These are phyloP conservation scores for Gobiocypris rarus DNA, from an alignment of 2,113 vertebrate genomes.

Conservation along the genomic window DNA sequence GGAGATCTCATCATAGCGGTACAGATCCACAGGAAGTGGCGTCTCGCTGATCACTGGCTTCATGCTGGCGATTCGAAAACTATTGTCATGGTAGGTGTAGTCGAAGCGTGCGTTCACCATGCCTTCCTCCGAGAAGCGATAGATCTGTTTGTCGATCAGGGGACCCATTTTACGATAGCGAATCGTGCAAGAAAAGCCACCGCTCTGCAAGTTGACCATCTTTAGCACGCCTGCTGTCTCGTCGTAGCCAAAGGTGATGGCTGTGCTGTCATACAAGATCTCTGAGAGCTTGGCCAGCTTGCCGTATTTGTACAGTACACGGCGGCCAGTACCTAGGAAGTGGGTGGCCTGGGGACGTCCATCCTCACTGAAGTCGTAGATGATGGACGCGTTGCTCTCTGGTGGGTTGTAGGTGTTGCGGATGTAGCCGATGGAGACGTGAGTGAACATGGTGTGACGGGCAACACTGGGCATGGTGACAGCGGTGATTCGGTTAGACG, in stretches of 20 bases:
- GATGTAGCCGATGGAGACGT: slow-evolving; percentile 95
- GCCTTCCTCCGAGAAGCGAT: slow-evolving; percentile 96
- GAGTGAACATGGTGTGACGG: slow-evolving; percentile 96
- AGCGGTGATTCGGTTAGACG: slow-evolving; percentile 88
- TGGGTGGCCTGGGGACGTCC: slow-evolving; percentile 89
- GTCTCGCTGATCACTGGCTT: slow-evolving; percentile 98
- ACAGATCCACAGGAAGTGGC: slow-evolving; percentile 94
- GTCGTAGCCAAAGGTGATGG: slow-evolving; percentile 94
- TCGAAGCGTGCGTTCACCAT: slow-evolving; percentile 99
- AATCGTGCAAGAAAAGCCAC: slow-evolving; percentile 96
- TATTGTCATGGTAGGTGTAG: slow-evolving; percentile 98
- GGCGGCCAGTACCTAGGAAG: slow-evolving; percentile 91
- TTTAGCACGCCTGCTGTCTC: slow-evolving; percentile 95
- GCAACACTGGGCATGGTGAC: slow-evolving; percentile 99
- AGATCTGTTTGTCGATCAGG: slow-evolving; percentile 96
- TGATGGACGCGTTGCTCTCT: slow-evolving; percentile 95
- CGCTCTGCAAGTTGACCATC: slow-evolving; percentile 97
- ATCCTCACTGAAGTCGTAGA: slow-evolving; percentile 95
- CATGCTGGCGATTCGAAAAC: slow-evolving; percentile 97
- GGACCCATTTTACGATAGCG: slow-evolving; percentile 96
- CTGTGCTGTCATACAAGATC: slow-evolving; percentile 95
- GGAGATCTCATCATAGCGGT: slow-evolving; percentile 97
- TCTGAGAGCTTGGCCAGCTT: slow-evolving; percentile 94
- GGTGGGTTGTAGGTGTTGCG: slow-evolving; percentile 96
- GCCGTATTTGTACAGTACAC: slow-evolving; percentile 97